A percentile compares a stretch with the other conserved stretches of the same genome.
Evolutionary conservation across 64 coral and sea anemone genomes (phyloP).

Genomic region (Platygyra sinensis): DNA sequence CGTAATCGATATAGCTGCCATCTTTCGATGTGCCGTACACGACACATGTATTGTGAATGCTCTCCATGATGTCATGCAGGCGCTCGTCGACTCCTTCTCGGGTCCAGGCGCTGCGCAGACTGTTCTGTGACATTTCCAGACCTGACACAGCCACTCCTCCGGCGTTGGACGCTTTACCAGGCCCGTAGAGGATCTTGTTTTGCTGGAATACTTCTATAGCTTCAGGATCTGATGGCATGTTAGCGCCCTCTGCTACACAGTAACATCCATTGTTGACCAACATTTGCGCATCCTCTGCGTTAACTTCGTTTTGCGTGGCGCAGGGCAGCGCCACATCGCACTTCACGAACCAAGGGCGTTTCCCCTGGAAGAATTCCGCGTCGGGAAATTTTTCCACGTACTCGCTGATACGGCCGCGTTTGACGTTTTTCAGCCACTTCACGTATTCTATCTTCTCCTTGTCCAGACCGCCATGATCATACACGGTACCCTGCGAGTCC

Average conservation of each 20-base stretch:
- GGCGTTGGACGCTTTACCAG: conserved; percentile 89
- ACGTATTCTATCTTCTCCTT: conserved; percentile 88
- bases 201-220: conserved; percentile 82
- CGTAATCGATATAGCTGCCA: conserved; percentile 74
- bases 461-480: conserved; percentile 75
- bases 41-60: conserved; percentile 84
- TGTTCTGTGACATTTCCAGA: conserved; percentile 93
- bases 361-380: conserved; percentile 71
- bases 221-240: conserved; percentile 81
- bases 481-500: conserved; percentile 78
- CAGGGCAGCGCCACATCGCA: conserved; percentile 88
- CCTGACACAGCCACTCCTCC: conserved; percentile 94
- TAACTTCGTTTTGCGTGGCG: conserved; percentile 89
- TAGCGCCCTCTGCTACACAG: conserved; percentile 87
- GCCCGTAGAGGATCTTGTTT: conserved; percentile 73
- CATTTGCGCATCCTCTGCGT: conserved; percentile 69
- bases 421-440: conserved; percentile 78
- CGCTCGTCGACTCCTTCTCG: conserved; percentile 87
- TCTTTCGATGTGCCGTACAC: conserved; percentile 67
- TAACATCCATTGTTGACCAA: conserved; percentile 78
- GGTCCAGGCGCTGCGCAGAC: conserved; percentile 80
- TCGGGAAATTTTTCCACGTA: conserved; percentile 70
- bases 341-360: conserved; percentile 83
- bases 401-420: conserved; percentile 82
- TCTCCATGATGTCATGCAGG: conserved; percentile 95